phyloP scores from a whole-genome alignment of 2,797 vertebrate species.

The Rhabdophis nuchalis region DNA sequence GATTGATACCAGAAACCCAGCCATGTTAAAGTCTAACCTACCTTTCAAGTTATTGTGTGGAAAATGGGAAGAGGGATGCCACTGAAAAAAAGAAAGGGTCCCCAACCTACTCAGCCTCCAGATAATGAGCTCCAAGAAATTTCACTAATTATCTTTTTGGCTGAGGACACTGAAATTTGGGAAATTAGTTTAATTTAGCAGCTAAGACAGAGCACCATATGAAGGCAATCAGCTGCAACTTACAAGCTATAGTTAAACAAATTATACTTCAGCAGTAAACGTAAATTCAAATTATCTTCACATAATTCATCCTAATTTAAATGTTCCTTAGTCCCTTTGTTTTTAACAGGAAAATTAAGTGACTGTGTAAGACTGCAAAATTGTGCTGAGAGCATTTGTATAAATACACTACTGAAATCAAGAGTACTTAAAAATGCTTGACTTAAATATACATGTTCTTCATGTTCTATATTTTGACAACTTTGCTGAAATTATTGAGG shows the following conservation, averaged over 20 bases:
- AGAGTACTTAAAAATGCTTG: neutral
- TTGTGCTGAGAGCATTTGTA: neutral
- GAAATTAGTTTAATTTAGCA: neutral
- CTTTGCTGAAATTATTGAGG: neutral
- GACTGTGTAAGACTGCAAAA: neutral
- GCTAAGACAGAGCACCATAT: neutral
- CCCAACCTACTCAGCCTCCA: neutral
- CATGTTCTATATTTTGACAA: neutral
- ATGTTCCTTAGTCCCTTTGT: neutral
- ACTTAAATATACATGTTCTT: neutral
- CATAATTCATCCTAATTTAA: neutral
- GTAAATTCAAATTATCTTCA: neutral
- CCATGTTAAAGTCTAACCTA: neutral
- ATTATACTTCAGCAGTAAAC: neutral
- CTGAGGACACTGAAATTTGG: neutral
- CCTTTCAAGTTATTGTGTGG: neutral
- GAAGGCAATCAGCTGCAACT: neutral
- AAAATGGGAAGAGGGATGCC: neutral
- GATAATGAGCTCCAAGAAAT: neutral
- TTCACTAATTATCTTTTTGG: neutral
- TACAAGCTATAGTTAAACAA: neutral
- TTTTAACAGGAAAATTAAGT: neutral
- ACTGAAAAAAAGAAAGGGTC: neutral
- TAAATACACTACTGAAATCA: neutral
- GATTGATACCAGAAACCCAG: neutral